phyloP scores from a whole-genome alignment of 2,797 vertebrate species.

The Mormyrops boulengeri region DNA sequence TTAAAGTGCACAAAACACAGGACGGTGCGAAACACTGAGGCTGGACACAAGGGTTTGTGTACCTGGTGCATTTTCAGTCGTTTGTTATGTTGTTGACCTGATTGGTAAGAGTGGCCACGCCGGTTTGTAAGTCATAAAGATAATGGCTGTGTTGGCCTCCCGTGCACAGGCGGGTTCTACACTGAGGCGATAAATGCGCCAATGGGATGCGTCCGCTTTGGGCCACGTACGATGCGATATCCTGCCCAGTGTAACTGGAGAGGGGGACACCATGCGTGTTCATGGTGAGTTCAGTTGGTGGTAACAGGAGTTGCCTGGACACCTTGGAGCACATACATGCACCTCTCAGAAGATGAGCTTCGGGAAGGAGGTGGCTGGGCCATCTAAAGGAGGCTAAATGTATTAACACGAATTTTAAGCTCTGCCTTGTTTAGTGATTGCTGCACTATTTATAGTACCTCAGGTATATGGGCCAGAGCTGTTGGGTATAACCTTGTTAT shows the following conservation, averaged over 20 bases:
- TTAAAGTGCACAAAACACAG: background rate
- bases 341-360: background rate
- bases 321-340: background rate
- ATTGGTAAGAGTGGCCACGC: background rate
- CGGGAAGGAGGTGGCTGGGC: background rate
- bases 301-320: background rate
- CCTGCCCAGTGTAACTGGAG: background rate
- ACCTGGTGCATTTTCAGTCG: background rate
- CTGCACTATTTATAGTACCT: background rate
- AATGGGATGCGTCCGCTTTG: background rate
- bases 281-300: background rate
- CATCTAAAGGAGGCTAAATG: background rate
- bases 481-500: background rate
- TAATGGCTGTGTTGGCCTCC: background rate
- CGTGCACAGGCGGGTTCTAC: background rate
- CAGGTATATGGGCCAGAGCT: background rate
- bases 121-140: background rate
- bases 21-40: background rate
- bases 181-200: background rate
- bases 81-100: background rate
- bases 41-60: background rate
- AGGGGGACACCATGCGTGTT: background rate
- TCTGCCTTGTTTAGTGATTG: background rate
- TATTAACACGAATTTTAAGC: background rate
- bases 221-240: background rate